Evolutionary conservation across 2,113 vertebrate genomes (phyloP), one percentile per base, ranked within the genome.

Genomic region (Pitta sordida): DNA sequence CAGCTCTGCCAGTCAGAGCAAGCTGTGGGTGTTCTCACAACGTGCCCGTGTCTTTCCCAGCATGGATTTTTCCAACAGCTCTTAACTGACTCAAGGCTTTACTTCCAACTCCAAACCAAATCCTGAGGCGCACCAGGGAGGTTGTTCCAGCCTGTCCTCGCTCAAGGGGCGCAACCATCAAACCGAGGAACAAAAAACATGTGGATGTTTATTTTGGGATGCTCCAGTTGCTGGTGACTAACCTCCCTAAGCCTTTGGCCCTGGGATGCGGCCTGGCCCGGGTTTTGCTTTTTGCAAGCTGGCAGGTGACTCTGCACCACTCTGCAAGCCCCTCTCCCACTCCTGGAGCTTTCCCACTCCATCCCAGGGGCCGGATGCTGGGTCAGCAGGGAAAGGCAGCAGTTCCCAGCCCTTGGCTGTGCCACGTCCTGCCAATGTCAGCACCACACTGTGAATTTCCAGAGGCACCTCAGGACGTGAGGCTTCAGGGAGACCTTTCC

Each of bases 1-100:
- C 69, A 52, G 19, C 16, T 51, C 5, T 44, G 30, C 39, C 2
- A 0, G 9, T 7, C 0, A 0, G 64, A 69, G 21, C 0, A 0
- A 59, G 17, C 36, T 39, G 15, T 44, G 32, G 14, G 16, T 44
- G 36, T 36, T 82, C 51, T 74, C 77, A 53, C n/a, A 37, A 7
- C 1, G 4, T 84, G 14, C 51, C 68, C 11, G 0, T 10, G 4
- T 6, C 56, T 62, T 53, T 36, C 60, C 46, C 2, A 70, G 15
- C 52, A 34, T 0, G 12, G 34, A 30, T 74, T 81, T 91, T 93
- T 74, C 84, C 87, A 81, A 34, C 46, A 77, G 36, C 32, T 87
- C 6, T 56, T 68, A 18, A 37, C 5, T 37, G 52, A 43, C 30
- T 59, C 17, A 32, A 70, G 21, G 7, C 23, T 59, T 77, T 36